phyloP scores from a whole-genome alignment of 2,797 vertebrate genomes.

The Mus caroli region DNA sequence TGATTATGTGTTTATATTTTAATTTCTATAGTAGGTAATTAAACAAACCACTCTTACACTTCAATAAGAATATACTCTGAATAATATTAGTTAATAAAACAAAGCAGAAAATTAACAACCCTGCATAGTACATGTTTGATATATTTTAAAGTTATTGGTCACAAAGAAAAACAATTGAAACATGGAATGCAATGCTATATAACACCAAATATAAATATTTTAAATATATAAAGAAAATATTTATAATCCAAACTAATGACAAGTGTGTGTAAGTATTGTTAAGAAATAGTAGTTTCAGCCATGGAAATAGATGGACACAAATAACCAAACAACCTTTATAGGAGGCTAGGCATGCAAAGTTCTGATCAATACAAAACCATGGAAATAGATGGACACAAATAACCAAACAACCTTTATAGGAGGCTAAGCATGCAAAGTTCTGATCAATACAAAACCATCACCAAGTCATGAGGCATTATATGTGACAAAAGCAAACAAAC shows the following conservation, averaged over 20 bases:
- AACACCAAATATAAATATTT: not conserved
- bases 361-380: not conserved
- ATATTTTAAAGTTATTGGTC: not conserved
- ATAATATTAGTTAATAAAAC: not conserved
- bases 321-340: not conserved
- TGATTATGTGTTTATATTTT: not conserved
- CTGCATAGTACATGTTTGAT: not conserved
- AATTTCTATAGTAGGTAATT: not conserved
- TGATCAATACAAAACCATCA: not conserved
- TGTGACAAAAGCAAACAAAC: not conserved
- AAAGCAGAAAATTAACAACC: not conserved
- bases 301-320: not conserved
- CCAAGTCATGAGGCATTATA: not conserved
- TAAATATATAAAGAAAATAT: not conserved
- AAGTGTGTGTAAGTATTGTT: not conserved
- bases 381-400: not conserved
- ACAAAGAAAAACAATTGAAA: not conserved
- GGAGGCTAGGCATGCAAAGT: not conserved
- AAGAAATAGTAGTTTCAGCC: too few species aligned
- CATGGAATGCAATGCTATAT: not conserved
- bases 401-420: not conserved
- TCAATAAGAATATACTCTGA: not conserved
- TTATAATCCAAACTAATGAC: not conserved
- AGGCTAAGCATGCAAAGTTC: not conserved
- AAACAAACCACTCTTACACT: not conserved